Conservation (phyloP, 2,888 invertebrate species). For the Cacoxenus indagator region DNA sequence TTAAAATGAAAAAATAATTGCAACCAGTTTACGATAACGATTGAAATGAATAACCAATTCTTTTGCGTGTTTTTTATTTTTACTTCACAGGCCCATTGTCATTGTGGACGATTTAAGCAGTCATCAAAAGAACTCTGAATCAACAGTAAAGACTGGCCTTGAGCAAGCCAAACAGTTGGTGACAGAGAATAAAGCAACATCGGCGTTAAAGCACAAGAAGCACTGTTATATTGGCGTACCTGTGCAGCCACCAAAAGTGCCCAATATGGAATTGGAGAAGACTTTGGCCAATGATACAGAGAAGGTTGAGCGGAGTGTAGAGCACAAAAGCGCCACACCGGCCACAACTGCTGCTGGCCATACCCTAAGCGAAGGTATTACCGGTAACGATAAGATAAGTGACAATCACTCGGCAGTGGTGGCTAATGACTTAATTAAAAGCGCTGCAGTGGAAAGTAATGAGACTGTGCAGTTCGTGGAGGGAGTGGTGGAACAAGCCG, state of each 20-base stretch:
- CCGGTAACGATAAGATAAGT: slow-evolving; percentile 34
- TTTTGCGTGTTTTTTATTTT: slow-evolving; percentile 12
- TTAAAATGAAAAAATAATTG: not conserved
- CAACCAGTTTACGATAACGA: slow-evolving; percentile 34
- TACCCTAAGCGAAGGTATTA: slow-evolving; percentile 5
- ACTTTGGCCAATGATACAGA: slow-evolving; percentile 23
- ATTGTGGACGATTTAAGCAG: slow-evolving; percentile 63
- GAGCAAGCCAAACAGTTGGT: slow-evolving; percentile 29
- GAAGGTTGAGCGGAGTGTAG: not conserved
- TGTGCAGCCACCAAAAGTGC: slow-evolving; percentile 50
- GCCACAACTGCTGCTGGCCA: not conserved
- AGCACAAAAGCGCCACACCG: slow-evolving; percentile 14
- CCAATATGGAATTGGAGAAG: slow-evolving; percentile 38
- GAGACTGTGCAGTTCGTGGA: not conserved
- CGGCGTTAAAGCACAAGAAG: not conserved
- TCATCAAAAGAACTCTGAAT: slow-evolving; percentile 38
- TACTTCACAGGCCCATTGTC: slow-evolving; percentile 60
- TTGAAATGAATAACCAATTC: slow-evolving; percentile 18
- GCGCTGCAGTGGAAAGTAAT: slow-evolving; percentile 19
- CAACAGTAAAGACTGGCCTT: not conserved
- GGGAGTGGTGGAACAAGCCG: not conserved
- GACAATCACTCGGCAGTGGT: slow-evolving; percentile 27
- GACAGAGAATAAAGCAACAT: slow-evolving; percentile 26
- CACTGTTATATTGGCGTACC: slow-evolving; percentile 45
- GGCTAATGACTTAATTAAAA: slow-evolving; percentile 16